Evolutionary conservation across 2,888 invertebrate species (phyloP).

Genomic region (Campoplex capitator): DNA sequence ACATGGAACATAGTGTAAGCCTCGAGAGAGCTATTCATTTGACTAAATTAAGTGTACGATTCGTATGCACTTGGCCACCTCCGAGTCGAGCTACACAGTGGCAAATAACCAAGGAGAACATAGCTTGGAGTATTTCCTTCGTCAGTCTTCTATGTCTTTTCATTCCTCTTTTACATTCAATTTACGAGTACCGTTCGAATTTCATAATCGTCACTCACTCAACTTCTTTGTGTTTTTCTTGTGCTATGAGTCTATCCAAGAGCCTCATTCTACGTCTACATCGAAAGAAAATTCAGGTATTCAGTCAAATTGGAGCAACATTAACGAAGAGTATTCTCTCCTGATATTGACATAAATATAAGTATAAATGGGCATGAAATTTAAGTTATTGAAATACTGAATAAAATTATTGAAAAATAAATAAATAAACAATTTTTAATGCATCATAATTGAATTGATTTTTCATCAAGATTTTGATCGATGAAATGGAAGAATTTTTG

Average conservation of each 20-base stretch:
- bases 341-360: too few species aligned
- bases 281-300: conserved; percentile 72
- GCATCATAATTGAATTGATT: neutral
- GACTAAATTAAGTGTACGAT: conserved; percentile 54
- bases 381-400: too few species aligned
- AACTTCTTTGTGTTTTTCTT: conserved; percentile 71
- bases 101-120: conserved; percentile 64
- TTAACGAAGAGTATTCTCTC: too few species aligned
- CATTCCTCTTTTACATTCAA: conserved; percentile 70
- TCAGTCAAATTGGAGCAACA: too few species aligned
- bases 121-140: conserved; percentile 71
- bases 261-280: conserved; percentile 72
- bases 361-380: too few species aligned
- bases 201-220: conserved; percentile 70
- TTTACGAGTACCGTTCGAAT: conserved; percentile 69
- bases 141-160: conserved; percentile 64
- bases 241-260: conserved; percentile 68
- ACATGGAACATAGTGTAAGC: conserved; percentile 36
- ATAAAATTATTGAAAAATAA: too few species aligned
- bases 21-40: conserved; percentile 62
- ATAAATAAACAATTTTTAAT: neutral
- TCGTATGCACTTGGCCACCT: conserved; percentile 68
- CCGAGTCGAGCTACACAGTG: conserved; percentile 25
- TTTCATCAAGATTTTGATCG: neutral
- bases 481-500: conserved; percentile 51